phyloP scores from a whole-genome alignment of 2,113 vertebrate species.

The Aegotheles bennettii region DNA sequence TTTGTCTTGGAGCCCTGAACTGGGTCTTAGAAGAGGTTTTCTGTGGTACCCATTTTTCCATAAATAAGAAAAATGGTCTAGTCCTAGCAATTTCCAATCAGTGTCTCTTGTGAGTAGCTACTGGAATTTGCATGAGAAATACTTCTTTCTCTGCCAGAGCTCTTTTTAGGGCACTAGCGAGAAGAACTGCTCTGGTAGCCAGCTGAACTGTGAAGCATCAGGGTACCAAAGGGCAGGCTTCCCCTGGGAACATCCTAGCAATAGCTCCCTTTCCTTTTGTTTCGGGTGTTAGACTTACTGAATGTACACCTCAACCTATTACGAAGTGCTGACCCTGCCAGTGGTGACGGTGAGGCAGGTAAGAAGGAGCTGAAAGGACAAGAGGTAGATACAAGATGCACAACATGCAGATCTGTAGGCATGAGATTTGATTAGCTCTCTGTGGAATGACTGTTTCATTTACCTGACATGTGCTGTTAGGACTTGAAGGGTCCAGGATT shows the following conservation, averaged over 20 bases:
- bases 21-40: neutral
- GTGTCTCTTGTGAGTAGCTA: neutral
- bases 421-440: neutral
- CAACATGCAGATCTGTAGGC: neutral
- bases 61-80: neutral
- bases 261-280: neutral
- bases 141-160: neutral
- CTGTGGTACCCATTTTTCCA: neutral
- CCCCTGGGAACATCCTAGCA: neutral
- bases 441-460: neutral
- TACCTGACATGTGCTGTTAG: neutral
- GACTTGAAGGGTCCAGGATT: neutral
- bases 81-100: neutral
- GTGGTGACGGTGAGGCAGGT: neutral
- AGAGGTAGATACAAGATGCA: neutral
- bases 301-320: neutral
- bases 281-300: neutral
- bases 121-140: neutral
- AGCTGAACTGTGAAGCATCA: neutral
- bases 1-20: neutral
- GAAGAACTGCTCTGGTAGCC: neutral
- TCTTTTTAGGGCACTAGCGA: neutral
- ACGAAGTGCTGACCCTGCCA: neutral
- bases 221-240: neutral
- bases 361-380: neutral